Conservation (phyloP, 64 coral and sea anemone genomes). For the Dendrophyllia cribrosa region DNA sequence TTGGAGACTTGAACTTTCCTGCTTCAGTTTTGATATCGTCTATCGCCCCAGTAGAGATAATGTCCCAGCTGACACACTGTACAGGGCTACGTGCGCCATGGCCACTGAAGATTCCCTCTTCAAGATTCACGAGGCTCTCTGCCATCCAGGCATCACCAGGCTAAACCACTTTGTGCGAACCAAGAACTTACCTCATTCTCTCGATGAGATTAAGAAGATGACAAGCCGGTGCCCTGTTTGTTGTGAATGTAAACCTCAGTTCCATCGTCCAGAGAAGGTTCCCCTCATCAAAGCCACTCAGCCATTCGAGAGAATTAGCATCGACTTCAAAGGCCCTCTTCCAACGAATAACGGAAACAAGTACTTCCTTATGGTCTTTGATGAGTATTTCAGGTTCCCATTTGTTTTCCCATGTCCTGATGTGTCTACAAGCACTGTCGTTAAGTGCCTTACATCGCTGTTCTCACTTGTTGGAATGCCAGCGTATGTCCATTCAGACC, state of each 20-base stretch:
- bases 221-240: slow-evolving; percentile 63
- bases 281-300: slow-evolving; percentile 72
- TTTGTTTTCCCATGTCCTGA: slow-evolving; percentile 12
- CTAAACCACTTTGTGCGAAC: slow-evolving; percentile 46
- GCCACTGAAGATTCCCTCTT: slow-evolving; percentile 17
- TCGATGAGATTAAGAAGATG: slow-evolving; percentile 54
- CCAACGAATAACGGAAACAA: too few relatives aligned
- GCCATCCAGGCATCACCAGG: slow-evolving; percentile 55
- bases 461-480: slow-evolving; percentile 77
- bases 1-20: slow-evolving; percentile 76
- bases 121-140: slow-evolving; percentile 57
- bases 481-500: slow-evolving; percentile 75
- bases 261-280: slow-evolving; percentile 59
- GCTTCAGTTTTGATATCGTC: slow-evolving; percentile 46
- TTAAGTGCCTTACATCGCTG: slow-evolving; percentile 63
- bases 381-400: too few relatives aligned
- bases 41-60: slow-evolving; percentile 62
- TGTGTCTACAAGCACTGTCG: slow-evolving; percentile 48
- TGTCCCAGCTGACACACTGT: slow-evolving; percentile 37
- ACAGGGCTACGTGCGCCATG: slow-evolving; percentile 55
- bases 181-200: slow-evolving; percentile 72
- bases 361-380: too few relatives aligned
- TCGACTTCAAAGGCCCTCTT: too few relatives aligned
- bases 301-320: slow-evolving; percentile 48
- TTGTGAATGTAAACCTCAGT: slow-evolving; percentile 64